Conservation (phyloP, 2,113 vertebrate genomes). For the Leptobrachium leishanense region DNA sequence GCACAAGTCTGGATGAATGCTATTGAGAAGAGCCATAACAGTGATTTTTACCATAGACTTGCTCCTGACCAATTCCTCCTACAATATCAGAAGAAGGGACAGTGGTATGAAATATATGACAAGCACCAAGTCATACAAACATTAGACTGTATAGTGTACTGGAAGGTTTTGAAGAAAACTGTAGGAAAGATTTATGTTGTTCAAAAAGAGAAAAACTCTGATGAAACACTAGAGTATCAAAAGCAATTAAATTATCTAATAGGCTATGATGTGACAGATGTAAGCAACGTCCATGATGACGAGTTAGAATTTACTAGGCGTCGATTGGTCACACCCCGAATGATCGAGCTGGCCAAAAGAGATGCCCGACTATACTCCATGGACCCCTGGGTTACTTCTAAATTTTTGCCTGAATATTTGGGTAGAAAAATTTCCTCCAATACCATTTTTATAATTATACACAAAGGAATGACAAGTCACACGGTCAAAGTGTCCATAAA, state of each 20-base stretch:
- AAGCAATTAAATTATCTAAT: slow-evolving; percentile 86
- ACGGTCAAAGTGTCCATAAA: slow-evolving; percentile 90
- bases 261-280: slow-evolving; percentile 92
- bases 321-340: slow-evolving; percentile 86
- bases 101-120: slow-evolving; percentile 96
- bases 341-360: slow-evolving; percentile 81
- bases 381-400: slow-evolving; percentile 91
- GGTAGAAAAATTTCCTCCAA: slow-evolving; percentile 79
- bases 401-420: slow-evolving; percentile 85
- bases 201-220: slow-evolving; percentile 70
- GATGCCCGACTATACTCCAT: slow-evolving; percentile 89
- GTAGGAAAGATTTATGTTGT: slow-evolving; percentile 87
- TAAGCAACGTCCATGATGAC: slow-evolving; percentile 94
- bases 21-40: slow-evolving; percentile 75
- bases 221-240: slow-evolving; percentile 85
- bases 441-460: slow-evolving; percentile 86
- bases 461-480: slow-evolving; percentile 84
- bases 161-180: slow-evolving; percentile 85
- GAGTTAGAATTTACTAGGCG: slow-evolving; percentile 95
- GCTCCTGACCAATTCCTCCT: slow-evolving; percentile 88
- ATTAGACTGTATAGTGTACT: slow-evolving; percentile 91
- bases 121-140: slow-evolving; percentile 95
- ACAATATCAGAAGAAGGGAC: slow-evolving; percentile 95
- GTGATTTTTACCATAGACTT: slow-evolving; percentile 85
- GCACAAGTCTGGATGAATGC: slow-evolving; percentile 90